A percentile compares a stretch with the other conserved stretches of the same genome.
These are phyloP conservation scores for Metallyticus violacea DNA, from an alignment of 2,888 invertebrate genomes.

Conservation along the genomic window DNA sequence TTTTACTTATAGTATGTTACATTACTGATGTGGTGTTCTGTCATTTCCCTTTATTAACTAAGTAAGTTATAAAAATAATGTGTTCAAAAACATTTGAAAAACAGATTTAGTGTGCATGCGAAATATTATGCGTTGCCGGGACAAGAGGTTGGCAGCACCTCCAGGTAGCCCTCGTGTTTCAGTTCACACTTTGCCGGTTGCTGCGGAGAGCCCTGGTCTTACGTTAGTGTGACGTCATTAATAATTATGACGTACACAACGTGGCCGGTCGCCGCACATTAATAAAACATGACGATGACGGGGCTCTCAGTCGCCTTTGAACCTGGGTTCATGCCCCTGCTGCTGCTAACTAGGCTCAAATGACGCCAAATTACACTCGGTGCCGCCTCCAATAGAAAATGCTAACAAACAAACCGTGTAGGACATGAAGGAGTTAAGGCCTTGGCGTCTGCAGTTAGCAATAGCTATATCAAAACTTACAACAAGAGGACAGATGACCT, in stretches of 20 bases:
- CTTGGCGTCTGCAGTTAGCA: not conserved
- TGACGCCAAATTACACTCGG: not conserved
- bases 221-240: constrained; percentile 12
- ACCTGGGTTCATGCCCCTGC: not conserved
- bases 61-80: too few relatives aligned
- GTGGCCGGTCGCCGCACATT: not conserved
- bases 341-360: not conserved
- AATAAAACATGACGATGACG: constrained; percentile 3
- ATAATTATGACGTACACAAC: constrained; percentile 8
- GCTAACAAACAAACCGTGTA: too few relatives aligned
- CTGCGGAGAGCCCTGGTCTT: not conserved
- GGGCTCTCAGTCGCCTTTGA: not conserved
- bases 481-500: too few relatives aligned
- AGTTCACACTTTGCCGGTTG: not conserved
- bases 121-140: too few relatives aligned
- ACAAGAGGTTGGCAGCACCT: not conserved
- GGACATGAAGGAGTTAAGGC: not conserved
- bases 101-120: too few relatives aligned
- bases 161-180: not conserved
- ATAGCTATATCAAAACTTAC: too few relatives aligned
- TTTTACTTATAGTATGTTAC: too few relatives aligned
- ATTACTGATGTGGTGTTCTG: too few relatives aligned
- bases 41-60: too few relatives aligned
- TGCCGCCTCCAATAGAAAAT: not conserved
- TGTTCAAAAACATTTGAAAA: too few relatives aligned